Percentiles rank a stretch among this genome's conserved stretches.
Evolutionary conservation across 1,140 invertebrate genomes (phyloP).

Genomic region (Lordiphosa mommai): DNA sequence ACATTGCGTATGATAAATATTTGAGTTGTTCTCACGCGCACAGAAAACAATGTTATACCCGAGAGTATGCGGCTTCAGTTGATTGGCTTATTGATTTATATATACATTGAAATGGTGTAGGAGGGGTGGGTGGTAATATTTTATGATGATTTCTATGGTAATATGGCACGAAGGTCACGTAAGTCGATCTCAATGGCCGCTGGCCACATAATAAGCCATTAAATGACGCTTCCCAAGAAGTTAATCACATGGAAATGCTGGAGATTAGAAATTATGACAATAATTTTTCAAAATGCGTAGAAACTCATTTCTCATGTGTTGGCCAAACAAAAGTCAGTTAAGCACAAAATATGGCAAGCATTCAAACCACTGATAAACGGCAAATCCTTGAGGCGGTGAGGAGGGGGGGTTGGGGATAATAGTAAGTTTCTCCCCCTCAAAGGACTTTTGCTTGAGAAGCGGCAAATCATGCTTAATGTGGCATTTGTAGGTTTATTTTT

Average conservation of each 20-base stretch:
- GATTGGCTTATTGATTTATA: constrained; percentile 57
- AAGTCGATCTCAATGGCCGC: constrained; percentile 1
- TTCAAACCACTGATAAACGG: constrained; percentile 65
- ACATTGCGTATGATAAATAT: constrained; percentile 39
- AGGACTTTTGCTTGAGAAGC: constrained; percentile 58
- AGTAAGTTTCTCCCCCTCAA: constrained; percentile 27
- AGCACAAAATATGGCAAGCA: constrained; percentile 62
- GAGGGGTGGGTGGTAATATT: neutral
- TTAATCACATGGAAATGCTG: constrained; percentile 74
- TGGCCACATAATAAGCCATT: constrained; percentile 53
- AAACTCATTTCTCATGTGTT: constrained; percentile 26
- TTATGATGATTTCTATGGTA: constrained; percentile 2
- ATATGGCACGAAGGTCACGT: constrained; percentile 4
- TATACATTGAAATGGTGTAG: neutral
- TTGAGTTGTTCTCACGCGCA: constrained; percentile 28
- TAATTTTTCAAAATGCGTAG: constrained; percentile 55
- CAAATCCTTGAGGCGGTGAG: constrained; percentile 10
- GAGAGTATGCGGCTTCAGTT: constrained; percentile 20
- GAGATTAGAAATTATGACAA: constrained; percentile 77
- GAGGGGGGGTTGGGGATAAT: constrained; percentile 5
- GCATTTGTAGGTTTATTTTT: constrained; percentile 67
- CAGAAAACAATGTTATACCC: neutral
- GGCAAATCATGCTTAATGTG: constrained; percentile 77
- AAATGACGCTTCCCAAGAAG: constrained; percentile 56
- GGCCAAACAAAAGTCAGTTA: constrained; percentile 59